A percentile compares a stretch with the other conserved stretches of the same genome.
Evolutionary conservation across 2,113 vertebrate genomes (phyloP).

Genomic region (Odontophorus gujanensis): DNA sequence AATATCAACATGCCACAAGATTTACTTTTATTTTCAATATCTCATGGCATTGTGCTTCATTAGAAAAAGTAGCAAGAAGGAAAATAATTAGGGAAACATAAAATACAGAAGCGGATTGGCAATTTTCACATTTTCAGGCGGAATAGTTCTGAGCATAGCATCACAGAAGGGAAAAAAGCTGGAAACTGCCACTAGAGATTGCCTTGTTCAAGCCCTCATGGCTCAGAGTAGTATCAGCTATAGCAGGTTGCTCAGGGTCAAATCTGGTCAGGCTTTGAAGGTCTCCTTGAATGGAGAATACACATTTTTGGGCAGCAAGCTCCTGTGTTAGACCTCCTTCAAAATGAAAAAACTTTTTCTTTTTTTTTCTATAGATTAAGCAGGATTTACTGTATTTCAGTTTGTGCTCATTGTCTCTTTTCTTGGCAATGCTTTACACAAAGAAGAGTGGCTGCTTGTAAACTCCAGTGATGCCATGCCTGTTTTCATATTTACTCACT

Average conservation of each 20-base stretch:
- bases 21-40: background rate
- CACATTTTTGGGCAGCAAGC: background rate
- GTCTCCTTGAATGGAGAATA: background rate
- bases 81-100: background rate
- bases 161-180: background rate
- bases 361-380: background rate
- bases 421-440: background rate
- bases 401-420: background rate
- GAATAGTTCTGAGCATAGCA: background rate
- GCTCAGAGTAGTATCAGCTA: background rate
- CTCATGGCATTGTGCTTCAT: background rate
- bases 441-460: background rate
- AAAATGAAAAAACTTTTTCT: background rate
- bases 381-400: background rate
- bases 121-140: background rate
- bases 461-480: background rate
- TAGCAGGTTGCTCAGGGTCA: background rate
- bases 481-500: background rate
- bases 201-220: rapidly evolving
- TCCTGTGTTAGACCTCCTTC: background rate
- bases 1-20: background rate
- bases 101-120: background rate
- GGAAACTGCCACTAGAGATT: background rate
- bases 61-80: background rate
- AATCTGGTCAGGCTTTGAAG: background rate